phyloP scores from a whole-genome alignment of 2,888 invertebrate genomes.

The Epinotia ramella region DNA sequence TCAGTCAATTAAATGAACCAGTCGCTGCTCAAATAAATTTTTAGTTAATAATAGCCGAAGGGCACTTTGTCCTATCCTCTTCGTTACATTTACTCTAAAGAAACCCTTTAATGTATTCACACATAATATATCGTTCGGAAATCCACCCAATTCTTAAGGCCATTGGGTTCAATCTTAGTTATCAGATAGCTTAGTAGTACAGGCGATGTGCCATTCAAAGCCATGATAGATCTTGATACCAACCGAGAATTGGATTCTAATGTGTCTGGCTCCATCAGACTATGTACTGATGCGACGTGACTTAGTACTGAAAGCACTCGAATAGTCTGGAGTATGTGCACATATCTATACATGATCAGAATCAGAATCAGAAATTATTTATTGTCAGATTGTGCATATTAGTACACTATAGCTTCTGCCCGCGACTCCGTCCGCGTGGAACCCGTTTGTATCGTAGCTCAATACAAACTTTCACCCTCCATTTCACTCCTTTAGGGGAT shows the following conservation, averaged over 20 bases:
- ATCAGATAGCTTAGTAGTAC: not conserved
- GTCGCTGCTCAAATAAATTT: slow-evolving; percentile 13
- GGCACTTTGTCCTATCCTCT: slow-evolving; percentile 25
- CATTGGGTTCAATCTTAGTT: not conserved
- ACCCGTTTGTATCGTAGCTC: no score
- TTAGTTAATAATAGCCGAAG: slow-evolving; percentile 20
- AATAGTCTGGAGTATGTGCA: not conserved
- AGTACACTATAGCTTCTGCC: no score
- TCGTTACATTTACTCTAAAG: slow-evolving; percentile 6
- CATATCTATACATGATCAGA: no score
- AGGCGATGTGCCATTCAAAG: not conserved
- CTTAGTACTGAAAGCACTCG: not conserved
- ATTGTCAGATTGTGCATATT: no score
- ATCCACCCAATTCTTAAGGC: not conserved
- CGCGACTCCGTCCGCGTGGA: no score
- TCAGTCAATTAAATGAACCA: slow-evolving; percentile 26
- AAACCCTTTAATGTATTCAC: slow-evolving; percentile 5
- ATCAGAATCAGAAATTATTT: no score
- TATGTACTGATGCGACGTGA: not conserved
- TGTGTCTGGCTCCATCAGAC: slow-evolving; percentile 1
- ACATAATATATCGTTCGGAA: not conserved
- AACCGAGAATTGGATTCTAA: not conserved
- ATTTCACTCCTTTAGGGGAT: no score
- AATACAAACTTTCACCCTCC: no score
- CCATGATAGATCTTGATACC: not conserved